Evolutionary conservation across 1,140 invertebrate genomes (phyloP).

Genomic region (Chrysomallon squamiferum): DNA sequence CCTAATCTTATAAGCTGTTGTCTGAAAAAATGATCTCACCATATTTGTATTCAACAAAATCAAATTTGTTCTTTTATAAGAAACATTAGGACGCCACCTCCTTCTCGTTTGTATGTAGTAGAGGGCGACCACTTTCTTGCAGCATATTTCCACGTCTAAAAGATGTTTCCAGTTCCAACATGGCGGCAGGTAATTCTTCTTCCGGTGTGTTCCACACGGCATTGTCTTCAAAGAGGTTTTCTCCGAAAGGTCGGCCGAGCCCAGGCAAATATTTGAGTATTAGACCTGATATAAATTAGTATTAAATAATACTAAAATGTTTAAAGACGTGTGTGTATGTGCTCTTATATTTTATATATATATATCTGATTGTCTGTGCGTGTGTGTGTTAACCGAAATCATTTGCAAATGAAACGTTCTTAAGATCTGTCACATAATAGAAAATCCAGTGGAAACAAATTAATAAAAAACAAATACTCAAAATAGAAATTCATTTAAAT

Average conservation of each 20-base stretch:
- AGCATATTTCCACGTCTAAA: neutral
- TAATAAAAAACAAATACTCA: neutral
- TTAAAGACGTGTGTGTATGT: neutral
- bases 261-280: slow-evolving; percentile 37
- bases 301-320: neutral
- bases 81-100: neutral
- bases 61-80: no score
- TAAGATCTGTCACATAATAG: neutral
- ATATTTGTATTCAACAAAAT: no score
- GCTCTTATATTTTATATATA: neutral
- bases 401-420: neutral
- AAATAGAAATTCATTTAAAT: no score
- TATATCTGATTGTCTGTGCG: neutral
- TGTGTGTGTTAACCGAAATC: neutral
- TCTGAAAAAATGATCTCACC: no score
- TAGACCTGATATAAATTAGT: slow-evolving; percentile 10
- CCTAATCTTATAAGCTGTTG: no score
- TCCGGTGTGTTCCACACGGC: slow-evolving; percentile 45
- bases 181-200: slow-evolving; percentile 16
- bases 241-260: slow-evolving; percentile 35
- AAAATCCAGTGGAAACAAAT: neutral
- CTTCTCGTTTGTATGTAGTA: neutral
- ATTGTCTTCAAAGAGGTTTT: slow-evolving; percentile 44
- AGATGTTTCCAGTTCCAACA: neutral
- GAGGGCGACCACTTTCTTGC: neutral